phyloP scores from a whole-genome alignment of 1,140 invertebrate species.

The Drosophila mayri region DNA sequence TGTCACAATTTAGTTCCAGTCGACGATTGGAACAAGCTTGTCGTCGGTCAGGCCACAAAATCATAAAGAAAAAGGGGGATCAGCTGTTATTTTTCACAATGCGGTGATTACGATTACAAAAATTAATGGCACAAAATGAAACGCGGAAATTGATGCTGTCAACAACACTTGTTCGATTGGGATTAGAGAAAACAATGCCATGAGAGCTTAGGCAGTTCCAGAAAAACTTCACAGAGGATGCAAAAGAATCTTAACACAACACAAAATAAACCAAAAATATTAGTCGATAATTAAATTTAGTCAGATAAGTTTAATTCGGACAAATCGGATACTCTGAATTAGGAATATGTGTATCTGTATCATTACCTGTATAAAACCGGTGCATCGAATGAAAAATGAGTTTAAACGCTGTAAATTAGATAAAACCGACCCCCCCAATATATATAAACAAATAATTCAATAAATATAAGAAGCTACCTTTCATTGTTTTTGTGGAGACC shows the following conservation, averaged over 20 bases:
- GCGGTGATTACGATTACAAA: slow-evolving; percentile 66
- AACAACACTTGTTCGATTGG: slow-evolving; percentile 76
- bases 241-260: slow-evolving; percentile 12
- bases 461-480: no score
- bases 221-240: background rate
- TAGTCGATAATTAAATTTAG: background rate
- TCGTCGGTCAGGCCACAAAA: slow-evolving; percentile 29
- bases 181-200: slow-evolving; percentile 37
- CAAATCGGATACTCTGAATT: background rate
- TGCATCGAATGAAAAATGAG: no score
- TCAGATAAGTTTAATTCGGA: background rate
- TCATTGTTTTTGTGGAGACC: no score
- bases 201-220: background rate
- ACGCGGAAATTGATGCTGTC: slow-evolving; percentile 79
- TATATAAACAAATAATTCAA: no score
- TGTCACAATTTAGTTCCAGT: slow-evolving; percentile 78
- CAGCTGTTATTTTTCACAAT: slow-evolving; percentile 81
- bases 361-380: no score
- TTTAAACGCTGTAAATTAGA: no score
- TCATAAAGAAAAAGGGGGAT: slow-evolving; percentile 55
- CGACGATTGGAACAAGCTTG: slow-evolving; percentile 53
- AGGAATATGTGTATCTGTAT: background rate
- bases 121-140: slow-evolving; percentile 80
- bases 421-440: no score
- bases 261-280: background rate